phyloP scores from a whole-genome alignment of 2,797 vertebrate genomes.

The Leptatherina wallacei region DNA sequence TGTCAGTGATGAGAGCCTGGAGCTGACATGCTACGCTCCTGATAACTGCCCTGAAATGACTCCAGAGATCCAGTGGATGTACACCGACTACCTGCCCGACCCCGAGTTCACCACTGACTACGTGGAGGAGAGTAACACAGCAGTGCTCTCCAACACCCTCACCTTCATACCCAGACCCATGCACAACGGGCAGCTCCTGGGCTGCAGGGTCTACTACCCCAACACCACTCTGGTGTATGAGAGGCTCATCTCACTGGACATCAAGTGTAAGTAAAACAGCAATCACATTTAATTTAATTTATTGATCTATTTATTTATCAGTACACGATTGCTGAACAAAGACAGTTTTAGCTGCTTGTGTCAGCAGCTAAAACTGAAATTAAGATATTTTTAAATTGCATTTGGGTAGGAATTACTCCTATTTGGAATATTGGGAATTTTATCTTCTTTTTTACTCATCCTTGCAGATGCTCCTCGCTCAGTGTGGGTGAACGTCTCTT shows the following conservation, averaged over 20 bases:
- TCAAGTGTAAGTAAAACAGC: conserved; percentile 87
- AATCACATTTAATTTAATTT: neutral
- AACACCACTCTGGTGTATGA: conserved; percentile 88
- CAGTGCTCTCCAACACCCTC: conserved; percentile 86
- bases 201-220: conserved; percentile 89
- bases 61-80: conserved; percentile 90
- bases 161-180: conserved; percentile 88
- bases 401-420: neutral
- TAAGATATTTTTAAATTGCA: neutral
- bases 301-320: neutral
- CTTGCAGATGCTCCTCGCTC: conserved; percentile 85
- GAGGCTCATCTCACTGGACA: conserved; percentile 85
- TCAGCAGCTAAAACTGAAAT: too few species aligned
- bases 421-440: neutral
- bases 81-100: conserved; percentile 88
- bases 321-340: neutral
- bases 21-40: conserved; percentile 89
- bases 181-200: conserved; percentile 89
- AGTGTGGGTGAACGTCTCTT: conserved; percentile 89
- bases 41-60: conserved; percentile 92
- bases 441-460: neutral
- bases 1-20: conserved; percentile 86
- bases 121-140: conserved; percentile 87
- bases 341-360: neutral
- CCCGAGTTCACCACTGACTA: conserved; percentile 82